Evolutionary conservation across 2,113 vertebrate genomes (phyloP).

Genomic region (Lepus americanus): DNA sequence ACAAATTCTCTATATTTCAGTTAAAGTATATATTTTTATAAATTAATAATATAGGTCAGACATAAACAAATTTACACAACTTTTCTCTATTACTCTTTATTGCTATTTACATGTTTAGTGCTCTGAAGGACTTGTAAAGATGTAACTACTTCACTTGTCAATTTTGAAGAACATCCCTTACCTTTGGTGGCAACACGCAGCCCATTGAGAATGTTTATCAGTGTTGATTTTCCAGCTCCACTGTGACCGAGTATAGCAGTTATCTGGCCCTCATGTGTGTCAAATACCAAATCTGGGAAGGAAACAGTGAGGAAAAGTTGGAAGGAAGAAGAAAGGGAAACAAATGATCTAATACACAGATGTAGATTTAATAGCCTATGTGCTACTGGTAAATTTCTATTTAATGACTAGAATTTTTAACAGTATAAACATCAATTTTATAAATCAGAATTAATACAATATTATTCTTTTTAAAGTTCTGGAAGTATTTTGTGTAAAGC

Average conservation of each 20-base stretch:
- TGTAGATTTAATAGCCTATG: background rate
- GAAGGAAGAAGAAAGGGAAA: background rate
- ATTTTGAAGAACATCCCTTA: conserved; percentile 49
- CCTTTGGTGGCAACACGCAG: conserved; percentile 90
- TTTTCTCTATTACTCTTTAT: background rate
- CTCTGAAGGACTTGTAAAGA: background rate
- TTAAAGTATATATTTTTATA: background rate
- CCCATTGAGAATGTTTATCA: conserved; percentile 93
- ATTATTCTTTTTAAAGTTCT: background rate
- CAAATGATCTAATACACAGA: background rate
- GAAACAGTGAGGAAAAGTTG: too few relatives aligned
- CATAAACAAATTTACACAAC: background rate
- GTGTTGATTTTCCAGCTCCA: conserved; percentile 94
- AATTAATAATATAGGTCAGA: background rate
- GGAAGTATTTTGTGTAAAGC: background rate
- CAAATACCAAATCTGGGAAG: conserved; percentile 90
- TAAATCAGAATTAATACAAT: background rate
- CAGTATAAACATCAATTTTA: background rate
- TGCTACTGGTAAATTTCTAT: background rate
- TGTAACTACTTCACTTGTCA: background rate
- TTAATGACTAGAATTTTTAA: background rate
- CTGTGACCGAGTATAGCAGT: conserved; percentile 96
- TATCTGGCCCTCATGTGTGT: conserved; percentile 96
- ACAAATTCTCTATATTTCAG: background rate
- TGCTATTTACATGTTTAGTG: background rate